Base-by-base conservation (phyloP, 2,888 invertebrate genomes). In the Dolichopus griseipennis region DNA sequence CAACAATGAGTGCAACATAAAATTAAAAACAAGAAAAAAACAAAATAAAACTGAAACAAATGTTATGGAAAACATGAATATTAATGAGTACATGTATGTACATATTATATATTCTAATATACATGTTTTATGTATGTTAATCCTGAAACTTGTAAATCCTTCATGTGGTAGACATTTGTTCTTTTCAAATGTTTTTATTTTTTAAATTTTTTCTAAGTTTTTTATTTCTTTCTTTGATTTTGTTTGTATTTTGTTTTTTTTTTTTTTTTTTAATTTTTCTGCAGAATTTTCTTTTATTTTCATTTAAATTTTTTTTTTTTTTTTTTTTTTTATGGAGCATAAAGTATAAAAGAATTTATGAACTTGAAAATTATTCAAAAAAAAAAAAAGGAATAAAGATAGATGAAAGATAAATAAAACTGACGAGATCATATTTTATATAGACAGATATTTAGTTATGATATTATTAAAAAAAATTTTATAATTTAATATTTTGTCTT, bases 151-250 rank as follows among this genome's bases (percentile, higher is more conserved):
- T 52, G n/a, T 52, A 52, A 41, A 18, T 52, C n/a, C 52, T 52
- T 52, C 9, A 52, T 52, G 52, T 52, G 52, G 52, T 52, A 52
- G 52, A 52, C 52, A 52, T 52, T 52, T 52, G 18, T 52, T 52
- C 52, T 52, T 52, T 52, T 52, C 6, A 52, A 52, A 52, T 18
- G 52, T 52, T 52, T 52, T 52, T 52, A 18, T 52, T 52, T 52
- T 18, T 52, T n/a, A 12, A 15, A 7, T 52, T 52, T 18, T 52
- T 18, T 52, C 52, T 52, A 15, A 18, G 9, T 52, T 18, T 52
- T 18, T 52, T 52, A 6, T 18, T 18, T 18, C 4, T 52, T 52
- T 52, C 9, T 18, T 52, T 52, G 5, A 6, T 18, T 12, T 52
- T 52, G 15, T 52, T 6, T 52, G 2, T 2, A 18, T 52, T 18